Evolutionary conservation across 2,888 invertebrate species (phyloP), one percentile per base, ranked within the genome.

Genomic region (Nymphalis urticae): DNA sequence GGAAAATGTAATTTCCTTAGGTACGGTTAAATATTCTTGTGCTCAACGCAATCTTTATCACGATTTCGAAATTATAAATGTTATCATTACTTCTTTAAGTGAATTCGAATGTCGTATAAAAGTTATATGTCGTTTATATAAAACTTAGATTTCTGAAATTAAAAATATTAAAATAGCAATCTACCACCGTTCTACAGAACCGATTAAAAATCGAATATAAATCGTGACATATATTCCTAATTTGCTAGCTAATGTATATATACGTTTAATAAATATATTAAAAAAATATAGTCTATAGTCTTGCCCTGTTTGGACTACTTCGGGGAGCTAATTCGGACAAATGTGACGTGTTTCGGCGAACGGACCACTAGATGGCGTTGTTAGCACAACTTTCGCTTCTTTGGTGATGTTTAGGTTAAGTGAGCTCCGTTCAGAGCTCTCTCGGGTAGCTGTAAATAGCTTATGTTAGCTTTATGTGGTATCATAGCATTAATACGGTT

Each of bases 1-100:
- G 76, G 74, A 91, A 89, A 70, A 79, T 82, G 72, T 90, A 87
- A 36, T 27, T 32, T 13, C n/a, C 51, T 19, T 19, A n/a, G 2
- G 10, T 19, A 42, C 36, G 13, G 58, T 58, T 19, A 2, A 58
- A 36, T 32, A 42, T 1, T 42, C 42, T 58, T 4, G 58, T n/a
- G 17, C 32, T 36, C 36, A 9, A 10, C 17, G 27, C 16, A 27
- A 54, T 13, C 24, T 17, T 16, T 32, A 27, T 36, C 24, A 10
- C 16, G 16, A 53, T 24, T 53, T 53, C 13, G 21, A 21, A 21
- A 21, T 24, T 24, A 53, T 42, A 42, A 13, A 13, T 13, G 13
- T 42, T 10, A 10, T 42, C 42, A 13, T 13, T 10, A 42, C 42
- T 4, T 1, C 21, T 13, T 13, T 13, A 42, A 42, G 4, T 4